A percentile compares a stretch with the other conserved stretches of the same genome.
phyloP scores from a whole-genome alignment of 2,888 invertebrate genomes.

The Pammene aurita region DNA sequence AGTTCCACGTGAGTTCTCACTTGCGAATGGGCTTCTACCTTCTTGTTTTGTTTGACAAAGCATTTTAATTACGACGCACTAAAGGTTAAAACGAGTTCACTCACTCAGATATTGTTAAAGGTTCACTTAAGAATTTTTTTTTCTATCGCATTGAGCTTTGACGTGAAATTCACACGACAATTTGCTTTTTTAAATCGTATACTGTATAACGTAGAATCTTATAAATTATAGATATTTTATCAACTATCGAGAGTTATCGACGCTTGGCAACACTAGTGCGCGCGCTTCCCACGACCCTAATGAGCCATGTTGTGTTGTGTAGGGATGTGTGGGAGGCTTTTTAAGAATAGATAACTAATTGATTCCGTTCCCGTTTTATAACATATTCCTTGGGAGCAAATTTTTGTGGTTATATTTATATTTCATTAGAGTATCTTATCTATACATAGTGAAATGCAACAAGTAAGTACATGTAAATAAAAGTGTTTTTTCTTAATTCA shows the following conservation, averaged over 20 bases:
- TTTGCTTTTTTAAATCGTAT: not conserved
- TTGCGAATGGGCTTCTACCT: too few species aligned
- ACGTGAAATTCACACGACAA: not conserved
- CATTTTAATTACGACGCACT: constrained; percentile 8
- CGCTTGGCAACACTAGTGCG: constrained; percentile 57
- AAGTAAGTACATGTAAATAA: too few species aligned
- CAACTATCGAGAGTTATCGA: constrained; percentile 29
- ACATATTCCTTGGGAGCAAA: not conserved
- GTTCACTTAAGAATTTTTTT: constrained; percentile 3
- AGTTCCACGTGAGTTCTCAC: too few species aligned
- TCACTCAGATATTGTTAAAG: constrained; percentile 14
- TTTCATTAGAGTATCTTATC: too few species aligned
- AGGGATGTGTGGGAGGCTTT: constrained; percentile 62
- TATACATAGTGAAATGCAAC: too few species aligned
- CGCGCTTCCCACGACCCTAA: constrained; percentile 79
- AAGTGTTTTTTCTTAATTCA: too few species aligned
- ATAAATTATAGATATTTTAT: not conserved
- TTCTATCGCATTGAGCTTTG: not conserved
- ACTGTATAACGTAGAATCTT: too few species aligned
- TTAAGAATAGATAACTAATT: constrained; percentile 62
- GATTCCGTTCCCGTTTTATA: constrained; percentile 48
- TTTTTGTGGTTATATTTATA: too few species aligned
- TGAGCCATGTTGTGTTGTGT: constrained; percentile 79
- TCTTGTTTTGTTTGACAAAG: not conserved
- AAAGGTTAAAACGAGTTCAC: constrained; percentile 12